phyloP scores from a whole-genome alignment of 2,797 vertebrate species.

The Danio choprae region DNA sequence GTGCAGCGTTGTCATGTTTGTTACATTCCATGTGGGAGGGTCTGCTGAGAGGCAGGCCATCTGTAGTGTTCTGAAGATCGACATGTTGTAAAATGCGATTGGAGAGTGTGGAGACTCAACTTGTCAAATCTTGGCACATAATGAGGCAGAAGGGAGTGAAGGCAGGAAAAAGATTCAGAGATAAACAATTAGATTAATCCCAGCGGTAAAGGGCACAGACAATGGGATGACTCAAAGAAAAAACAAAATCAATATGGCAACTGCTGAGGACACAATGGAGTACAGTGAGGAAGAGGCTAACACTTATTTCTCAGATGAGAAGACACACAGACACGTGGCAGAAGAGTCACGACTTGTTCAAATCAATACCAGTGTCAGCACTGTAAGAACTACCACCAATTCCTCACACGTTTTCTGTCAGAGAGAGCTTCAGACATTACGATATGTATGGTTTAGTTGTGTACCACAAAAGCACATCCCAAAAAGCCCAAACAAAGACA shows the following conservation, averaged over 20 bases:
- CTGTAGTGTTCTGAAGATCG: conserved; percentile 84
- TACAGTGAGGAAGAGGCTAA: conserved; percentile 83
- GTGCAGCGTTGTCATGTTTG: conserved; percentile 83
- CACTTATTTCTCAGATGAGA: conserved; percentile 79
- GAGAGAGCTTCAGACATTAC: neutral
- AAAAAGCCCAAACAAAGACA: conserved; percentile 51
- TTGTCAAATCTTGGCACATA: conserved; percentile 89
- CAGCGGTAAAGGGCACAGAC: conserved; percentile 83
- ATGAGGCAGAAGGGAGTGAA: conserved; percentile 87
- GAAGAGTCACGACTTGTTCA: conserved; percentile 66
- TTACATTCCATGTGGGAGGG: conserved; percentile 85
- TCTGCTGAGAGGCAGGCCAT: conserved; percentile 87
- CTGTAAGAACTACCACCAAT: conserved; percentile 47
- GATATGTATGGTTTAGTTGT: conserved; percentile 1
- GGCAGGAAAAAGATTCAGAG: conserved; percentile 85
- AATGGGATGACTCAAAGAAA: conserved; percentile 76
- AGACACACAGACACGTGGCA: conserved; percentile 67
- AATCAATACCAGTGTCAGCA: conserved; percentile 70
- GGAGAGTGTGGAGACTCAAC: conserved; percentile 85
- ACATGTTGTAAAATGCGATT: conserved; percentile 85
- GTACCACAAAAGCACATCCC: conserved; percentile 58
- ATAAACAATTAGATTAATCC: conserved; percentile 89
- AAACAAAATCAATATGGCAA: conserved; percentile 86
- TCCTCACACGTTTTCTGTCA: conserved; percentile 14
- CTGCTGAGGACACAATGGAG: conserved; percentile 78